phyloP scores from a whole-genome alignment of 2,113 vertebrate species.

The Laterallus jamaicensis region DNA sequence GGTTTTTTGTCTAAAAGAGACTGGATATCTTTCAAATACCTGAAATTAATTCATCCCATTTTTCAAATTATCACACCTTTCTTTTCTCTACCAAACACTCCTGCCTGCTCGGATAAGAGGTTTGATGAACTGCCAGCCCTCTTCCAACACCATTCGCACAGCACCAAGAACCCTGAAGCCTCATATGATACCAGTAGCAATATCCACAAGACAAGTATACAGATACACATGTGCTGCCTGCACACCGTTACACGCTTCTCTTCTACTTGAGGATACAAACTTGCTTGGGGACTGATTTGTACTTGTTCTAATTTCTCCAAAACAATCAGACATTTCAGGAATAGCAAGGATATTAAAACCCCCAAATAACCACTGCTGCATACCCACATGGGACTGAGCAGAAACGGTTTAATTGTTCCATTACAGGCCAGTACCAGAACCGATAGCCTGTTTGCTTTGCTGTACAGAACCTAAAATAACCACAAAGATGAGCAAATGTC shows the following conservation, averaged over 20 bases:
- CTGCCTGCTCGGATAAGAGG: not conserved
- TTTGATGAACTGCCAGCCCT: not conserved
- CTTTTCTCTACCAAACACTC: not conserved
- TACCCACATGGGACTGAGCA: not conserved
- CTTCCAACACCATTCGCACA: not conserved
- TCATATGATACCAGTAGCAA: accelerated
- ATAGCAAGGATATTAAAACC: not conserved
- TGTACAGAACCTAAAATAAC: not conserved
- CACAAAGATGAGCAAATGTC: conserved; percentile 44
- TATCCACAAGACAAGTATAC: not conserved
- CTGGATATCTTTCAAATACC: not conserved
- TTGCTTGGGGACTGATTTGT: not conserved
- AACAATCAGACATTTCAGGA: not conserved
- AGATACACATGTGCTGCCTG: accelerated
- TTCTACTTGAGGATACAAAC: not conserved
- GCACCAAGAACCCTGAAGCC: not conserved
- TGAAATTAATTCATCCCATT: not conserved
- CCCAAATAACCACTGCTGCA: not conserved
- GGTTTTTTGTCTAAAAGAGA: not conserved
- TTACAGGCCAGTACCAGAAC: not conserved
- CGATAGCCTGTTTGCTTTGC: not conserved
- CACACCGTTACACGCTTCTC: not conserved
- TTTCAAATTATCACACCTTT: not conserved
- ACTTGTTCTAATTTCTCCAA: not conserved
- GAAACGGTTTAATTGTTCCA: not conserved